Evolutionary conservation across 2,888 invertebrate species (phyloP), one percentile per base, ranked within the genome.

Genomic region (Tillus elongatus): DNA sequence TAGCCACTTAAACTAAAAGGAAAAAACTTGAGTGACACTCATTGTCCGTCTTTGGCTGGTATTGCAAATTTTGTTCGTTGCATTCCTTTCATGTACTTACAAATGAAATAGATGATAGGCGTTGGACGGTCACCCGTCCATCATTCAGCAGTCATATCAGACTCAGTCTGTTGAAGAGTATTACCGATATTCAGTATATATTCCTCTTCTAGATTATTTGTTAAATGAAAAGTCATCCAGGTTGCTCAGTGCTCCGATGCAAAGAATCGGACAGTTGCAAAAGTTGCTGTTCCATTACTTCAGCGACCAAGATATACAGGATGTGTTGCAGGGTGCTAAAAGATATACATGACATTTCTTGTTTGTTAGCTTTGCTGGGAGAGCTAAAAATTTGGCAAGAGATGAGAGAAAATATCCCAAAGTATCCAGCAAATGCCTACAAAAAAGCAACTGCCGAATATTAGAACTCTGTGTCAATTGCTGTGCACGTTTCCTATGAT

Each of bases 81-180:
- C n/a, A n/a, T n/a, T n/a, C n/a, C n/a, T n/a, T n/a, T n/a, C n/a
- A n/a, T n/a, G n/a, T n/a, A n/a, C n/a, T n/a, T n/a, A n/a, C n/a
- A n/a, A n/a, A n/a, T n/a, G n/a, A n/a, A n/a, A n/a, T n/a, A n/a
- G n/a, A n/a, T n/a, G n/a, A n/a, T n/a, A n/a, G n/a, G n/a, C n/a
- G n/a, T n/a, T n/a, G n/a, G n/a, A n/a, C n/a, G n/a, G n/a, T n/a
- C n/a, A n/a, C n/a, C n/a, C n/a, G n/a, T n/a, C n/a, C n/a, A n/a
- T n/a, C n/a, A n/a, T n/a, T n/a, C n/a, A n/a, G n/a, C n/a, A n/a
- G n/a, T n/a, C n/a, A n/a, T n/a, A n/a, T 30, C 31, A 11, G 13
- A 30, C 31, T 13, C 31, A 30, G 12, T 30, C 31, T 30, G 31
- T 30, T 30, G 31, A 30, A 30, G 31, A 30, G 13, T 30, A 12